phyloP scores from a whole-genome alignment of 1,140 invertebrate genomes.

The Cydia amplana region DNA sequence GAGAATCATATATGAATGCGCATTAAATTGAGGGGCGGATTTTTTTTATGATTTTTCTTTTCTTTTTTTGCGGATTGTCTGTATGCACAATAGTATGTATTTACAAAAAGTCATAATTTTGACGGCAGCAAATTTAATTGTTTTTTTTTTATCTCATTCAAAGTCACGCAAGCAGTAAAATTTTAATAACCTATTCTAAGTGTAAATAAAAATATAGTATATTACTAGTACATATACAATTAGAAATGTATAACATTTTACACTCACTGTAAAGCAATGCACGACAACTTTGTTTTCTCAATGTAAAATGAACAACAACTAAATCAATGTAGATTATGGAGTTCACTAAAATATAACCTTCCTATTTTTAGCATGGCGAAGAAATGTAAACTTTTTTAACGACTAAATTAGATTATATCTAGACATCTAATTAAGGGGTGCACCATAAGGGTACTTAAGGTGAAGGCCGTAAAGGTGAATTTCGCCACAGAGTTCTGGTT shows the following conservation, averaged over 20 bases:
- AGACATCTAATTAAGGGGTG: slow-evolving; percentile 13
- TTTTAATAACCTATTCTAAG: neutral
- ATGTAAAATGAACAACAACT: neutral
- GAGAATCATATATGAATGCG: too few species aligned
- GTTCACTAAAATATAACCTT: neutral
- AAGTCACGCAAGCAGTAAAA: slow-evolving; percentile 2
- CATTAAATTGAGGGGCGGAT: neutral
- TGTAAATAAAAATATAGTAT: neutral
- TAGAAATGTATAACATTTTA: neutral
- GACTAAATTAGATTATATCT: slow-evolving; percentile 22
- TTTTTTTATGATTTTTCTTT: neutral
- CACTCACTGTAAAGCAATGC: neutral
- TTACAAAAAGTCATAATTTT: too few species aligned
- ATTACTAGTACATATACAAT: neutral
- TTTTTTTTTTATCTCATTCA: neutral
- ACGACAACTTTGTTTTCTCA: neutral
- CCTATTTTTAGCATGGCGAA: neutral
- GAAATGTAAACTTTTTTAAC: slow-evolving; percentile 22
- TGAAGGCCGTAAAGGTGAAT: slow-evolving; percentile 2
- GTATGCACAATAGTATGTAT: too few species aligned
- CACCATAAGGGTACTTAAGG: slow-evolving; percentile 25
- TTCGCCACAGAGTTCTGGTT: neutral
- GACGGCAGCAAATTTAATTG: neutral
- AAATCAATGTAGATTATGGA: too few species aligned
- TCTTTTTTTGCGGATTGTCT: too few species aligned